Conservation (phyloP, 2,797 vertebrate genomes). For the Sarcophilus harrisii region DNA sequence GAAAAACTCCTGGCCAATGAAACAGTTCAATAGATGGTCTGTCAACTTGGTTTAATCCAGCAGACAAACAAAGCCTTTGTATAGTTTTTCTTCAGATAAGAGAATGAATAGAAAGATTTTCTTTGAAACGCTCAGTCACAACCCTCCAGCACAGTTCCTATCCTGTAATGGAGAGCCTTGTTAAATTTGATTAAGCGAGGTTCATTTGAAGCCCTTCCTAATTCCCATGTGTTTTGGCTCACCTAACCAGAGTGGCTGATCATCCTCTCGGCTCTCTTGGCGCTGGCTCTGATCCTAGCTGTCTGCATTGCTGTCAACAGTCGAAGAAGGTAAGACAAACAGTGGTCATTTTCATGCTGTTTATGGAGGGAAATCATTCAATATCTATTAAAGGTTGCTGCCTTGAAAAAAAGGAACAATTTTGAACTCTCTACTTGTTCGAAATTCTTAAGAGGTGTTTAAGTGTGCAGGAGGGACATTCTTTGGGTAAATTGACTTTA, state of each 20-base stretch:
- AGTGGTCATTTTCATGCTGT: accelerated
- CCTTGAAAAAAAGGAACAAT: background rate
- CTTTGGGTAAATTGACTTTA: background rate
- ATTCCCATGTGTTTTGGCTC: conserved; percentile 54
- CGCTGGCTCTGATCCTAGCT: conserved; percentile 83
- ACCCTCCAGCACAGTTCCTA: background rate
- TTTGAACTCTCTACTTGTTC: background rate
- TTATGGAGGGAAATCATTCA: background rate
- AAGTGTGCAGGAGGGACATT: background rate
- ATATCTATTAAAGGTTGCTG: background rate
- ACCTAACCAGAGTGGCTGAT: conserved; percentile 86
- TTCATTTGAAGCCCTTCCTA: background rate
- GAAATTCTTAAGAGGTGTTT: background rate
- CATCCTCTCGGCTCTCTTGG: conserved; percentile 83
- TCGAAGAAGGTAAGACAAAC: conserved; percentile 83
- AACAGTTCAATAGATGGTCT: background rate
- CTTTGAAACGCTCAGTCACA: background rate
- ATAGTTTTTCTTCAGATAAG: background rate
- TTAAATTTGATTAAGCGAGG: background rate
- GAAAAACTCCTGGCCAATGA: background rate
- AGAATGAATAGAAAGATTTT: background rate
- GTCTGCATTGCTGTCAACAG: conserved; percentile 87
- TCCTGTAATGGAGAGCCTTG: background rate
- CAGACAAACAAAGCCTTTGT: background rate
- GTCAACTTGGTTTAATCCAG: background rate